Conservation (phyloP, 2,113 vertebrate genomes). For the Apodemus sylvaticus region DNA sequence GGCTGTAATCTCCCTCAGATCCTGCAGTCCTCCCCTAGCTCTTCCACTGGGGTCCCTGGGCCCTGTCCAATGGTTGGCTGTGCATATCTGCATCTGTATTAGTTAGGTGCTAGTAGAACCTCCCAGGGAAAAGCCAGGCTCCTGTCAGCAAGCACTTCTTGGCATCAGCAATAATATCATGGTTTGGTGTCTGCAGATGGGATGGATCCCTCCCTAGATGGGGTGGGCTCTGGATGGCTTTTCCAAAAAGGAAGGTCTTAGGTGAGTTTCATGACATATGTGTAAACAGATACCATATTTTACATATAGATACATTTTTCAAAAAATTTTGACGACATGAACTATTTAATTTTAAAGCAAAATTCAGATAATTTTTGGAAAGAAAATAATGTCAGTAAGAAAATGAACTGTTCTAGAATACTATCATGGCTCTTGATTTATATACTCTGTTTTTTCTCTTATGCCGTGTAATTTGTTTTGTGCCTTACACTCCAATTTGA, state of each 20-base stretch:
- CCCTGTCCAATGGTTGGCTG: no score
- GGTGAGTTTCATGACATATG: background rate
- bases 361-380: background rate
- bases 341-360: background rate
- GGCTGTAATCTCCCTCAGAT: no score
- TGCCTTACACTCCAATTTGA: background rate
- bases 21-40: no score
- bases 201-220: no score
- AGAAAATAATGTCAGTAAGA: background rate
- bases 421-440: background rate
- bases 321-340: background rate
- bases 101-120: no score
- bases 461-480: constrained; percentile 27
- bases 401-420: background rate
- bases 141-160: no score
- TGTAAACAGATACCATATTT: background rate
- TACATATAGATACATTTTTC: background rate
- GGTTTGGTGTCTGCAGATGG: no score
- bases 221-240: no score
- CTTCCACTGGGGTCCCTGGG: no score
- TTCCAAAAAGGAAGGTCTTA: background rate
- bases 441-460: background rate
- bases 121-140: no score
- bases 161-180: no score
- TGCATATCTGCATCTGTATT: no score